Evolutionary conservation across 1,140 invertebrate genomes (phyloP).

Genomic region (Drosophila pectinifera): DNA sequence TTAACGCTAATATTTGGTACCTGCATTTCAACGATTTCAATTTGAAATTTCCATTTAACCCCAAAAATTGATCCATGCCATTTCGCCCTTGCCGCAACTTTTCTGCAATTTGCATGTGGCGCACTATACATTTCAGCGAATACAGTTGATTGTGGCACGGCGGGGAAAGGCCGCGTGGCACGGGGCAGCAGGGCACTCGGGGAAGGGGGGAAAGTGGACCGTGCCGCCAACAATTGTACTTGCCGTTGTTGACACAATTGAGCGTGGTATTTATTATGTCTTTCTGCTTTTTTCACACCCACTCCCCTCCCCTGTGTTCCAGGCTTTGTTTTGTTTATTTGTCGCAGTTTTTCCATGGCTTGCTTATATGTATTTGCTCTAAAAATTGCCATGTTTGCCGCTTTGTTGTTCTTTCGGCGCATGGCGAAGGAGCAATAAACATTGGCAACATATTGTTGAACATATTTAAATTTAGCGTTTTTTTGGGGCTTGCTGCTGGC

Average conservation of each 20-base stretch:
- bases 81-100: conserved; percentile 9
- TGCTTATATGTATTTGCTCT: conserved; percentile 50
- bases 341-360: conserved; percentile 25
- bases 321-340: conserved; percentile 26
- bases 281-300: conserved; percentile 28
- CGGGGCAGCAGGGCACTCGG: conserved; percentile 1
- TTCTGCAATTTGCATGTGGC: conserved; percentile 51
- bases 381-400: conserved; percentile 49
- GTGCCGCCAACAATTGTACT: conserved; percentile 45
- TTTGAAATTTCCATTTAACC: conserved; percentile 49
- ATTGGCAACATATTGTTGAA: conserved; percentile 62
- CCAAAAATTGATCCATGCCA: conserved; percentile 47
- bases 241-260: conserved; percentile 73
- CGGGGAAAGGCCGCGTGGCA: conserved; percentile 11
- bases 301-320: conserved; percentile 8
- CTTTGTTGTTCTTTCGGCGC: conserved; percentile 10
- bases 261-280: conserved; percentile 65
- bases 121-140: conserved; percentile 64
- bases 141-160: conserved; percentile 70
- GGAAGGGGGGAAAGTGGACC: background rate
- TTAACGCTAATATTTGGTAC: conserved; percentile 28
- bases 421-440: conserved; percentile 39
- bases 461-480: conserved; percentile 47
- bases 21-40: conserved; percentile 55
- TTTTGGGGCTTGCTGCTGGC: background rate